Evolutionary conservation across 2,113 vertebrate genomes (phyloP).

Genomic region (Gymnorhina tibicen): DNA sequence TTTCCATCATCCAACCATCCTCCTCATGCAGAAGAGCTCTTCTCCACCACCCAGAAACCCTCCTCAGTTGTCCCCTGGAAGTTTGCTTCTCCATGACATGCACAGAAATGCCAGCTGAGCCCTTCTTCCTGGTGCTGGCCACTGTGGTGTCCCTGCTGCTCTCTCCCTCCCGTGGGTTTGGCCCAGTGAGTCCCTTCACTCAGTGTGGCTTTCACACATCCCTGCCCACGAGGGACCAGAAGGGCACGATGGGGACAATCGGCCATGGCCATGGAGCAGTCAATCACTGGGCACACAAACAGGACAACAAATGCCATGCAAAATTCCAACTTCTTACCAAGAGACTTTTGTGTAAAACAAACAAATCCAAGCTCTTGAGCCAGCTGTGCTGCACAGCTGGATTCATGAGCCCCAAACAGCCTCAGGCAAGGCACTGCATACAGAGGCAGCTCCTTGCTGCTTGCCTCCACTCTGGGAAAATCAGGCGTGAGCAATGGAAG

Average conservation of each 20-base stretch:
- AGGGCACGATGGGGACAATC: accelerated
- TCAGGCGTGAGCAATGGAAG: neutral
- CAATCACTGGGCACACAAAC: neutral
- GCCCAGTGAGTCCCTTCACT: neutral
- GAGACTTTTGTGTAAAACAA: neutral
- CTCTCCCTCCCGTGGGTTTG: neutral
- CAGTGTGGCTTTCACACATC: neutral
- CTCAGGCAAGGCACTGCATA: accelerated
- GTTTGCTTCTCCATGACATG: neutral
- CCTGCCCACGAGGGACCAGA: accelerated
- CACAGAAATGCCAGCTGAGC: neutral
- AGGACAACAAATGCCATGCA: accelerated
- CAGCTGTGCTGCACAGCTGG: neutral
- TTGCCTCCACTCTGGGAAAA: neutral
- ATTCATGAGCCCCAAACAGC: neutral
- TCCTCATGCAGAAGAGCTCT: neutral
- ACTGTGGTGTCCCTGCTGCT: neutral
- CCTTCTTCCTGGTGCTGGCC: neutral
- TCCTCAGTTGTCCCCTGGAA: neutral
- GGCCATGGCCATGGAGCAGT: accelerated
- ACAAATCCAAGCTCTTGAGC: neutral
- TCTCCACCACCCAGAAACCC: neutral
- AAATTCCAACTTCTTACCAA: neutral
- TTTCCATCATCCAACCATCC: accelerated
- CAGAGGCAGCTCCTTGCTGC: neutral